Conservation (phyloP, 2,113 vertebrate genomes). For the Sylvia atricapilla region DNA sequence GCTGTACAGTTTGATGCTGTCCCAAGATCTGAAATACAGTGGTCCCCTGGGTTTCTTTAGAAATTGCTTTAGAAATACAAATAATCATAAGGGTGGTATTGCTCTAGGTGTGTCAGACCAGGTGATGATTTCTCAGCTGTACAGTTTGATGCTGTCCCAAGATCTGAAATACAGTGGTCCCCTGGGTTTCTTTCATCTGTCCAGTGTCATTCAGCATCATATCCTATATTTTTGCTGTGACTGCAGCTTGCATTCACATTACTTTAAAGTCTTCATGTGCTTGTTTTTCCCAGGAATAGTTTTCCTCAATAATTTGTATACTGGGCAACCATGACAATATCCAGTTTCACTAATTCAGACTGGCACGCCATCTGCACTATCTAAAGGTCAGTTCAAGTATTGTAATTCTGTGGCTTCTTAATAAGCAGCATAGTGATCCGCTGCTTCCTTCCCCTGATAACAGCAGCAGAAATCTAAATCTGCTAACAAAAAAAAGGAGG, state of each 20-base stretch:
- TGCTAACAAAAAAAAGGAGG: neutral
- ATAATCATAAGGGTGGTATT: neutral
- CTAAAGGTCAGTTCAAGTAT: neutral
- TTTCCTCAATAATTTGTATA: neutral
- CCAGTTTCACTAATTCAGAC: neutral
- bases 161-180: neutral
- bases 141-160: neutral
- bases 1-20: neutral
- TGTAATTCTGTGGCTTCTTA: neutral
- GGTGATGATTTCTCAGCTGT: neutral
- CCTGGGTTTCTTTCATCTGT: neutral
- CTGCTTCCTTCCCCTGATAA: neutral
- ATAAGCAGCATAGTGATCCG: rapidly evolving
- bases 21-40: neutral
- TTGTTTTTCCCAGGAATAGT: neutral
- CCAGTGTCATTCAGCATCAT: neutral
- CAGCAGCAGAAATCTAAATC: neutral
- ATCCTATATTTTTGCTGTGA: neutral
- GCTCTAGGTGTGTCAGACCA: neutral
- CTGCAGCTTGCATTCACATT: rapidly evolving
- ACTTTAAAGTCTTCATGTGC: neutral
- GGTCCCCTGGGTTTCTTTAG: no score
- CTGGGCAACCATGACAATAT: neutral
- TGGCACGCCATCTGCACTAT: constrained; percentile 8
- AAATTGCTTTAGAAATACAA: neutral